Base-by-base conservation (phyloP, 2,797 vertebrate genomes). In the Mormyrus proboscirostris region DNA sequence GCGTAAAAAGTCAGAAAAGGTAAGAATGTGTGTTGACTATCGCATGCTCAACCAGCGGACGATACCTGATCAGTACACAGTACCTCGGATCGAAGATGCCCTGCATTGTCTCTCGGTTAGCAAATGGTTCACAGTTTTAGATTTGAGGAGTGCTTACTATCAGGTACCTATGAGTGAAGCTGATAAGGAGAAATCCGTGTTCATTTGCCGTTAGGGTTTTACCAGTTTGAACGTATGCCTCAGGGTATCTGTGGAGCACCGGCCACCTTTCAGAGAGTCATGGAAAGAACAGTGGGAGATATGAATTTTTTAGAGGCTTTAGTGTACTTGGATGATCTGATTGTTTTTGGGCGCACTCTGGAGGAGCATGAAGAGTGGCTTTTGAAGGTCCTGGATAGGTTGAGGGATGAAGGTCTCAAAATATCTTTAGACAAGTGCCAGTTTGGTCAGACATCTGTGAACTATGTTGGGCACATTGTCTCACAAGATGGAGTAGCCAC, bases 361-460 rank as follows among this genome's bases (percentile, higher is more conserved):
- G 87, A 29, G n/a, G 41, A 69, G 44, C 87, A 73, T 29, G 44
- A 88, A 33, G 57, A 88, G 8, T 16, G 38, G 29, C 53, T 89
- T 9, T 9, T 84, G 1, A 89, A 89, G 19, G 53, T 89, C 4
- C 19, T 84, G 33, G 88, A 89, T 19, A 50, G 87, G 44, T 47
- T 84, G 7, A 16, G 47, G 47, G 53, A 62, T 51, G 88, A 89
- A 33, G 76, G 88, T 44, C 53, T 89, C 1, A 89, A 89, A 29
- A 47, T 89, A 44, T 84, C 88, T 2, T 22, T 84, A 51, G 88
- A 89, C 59, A 89, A 89, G 50, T 89, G 88, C 5, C 57, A 89
- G 44, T 89, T 89, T 44, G 33, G 83, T 38, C 12, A 25, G n/a
- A 62, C 83, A 25, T 86, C 82, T 1, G 57, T 89, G 55, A 87